phyloP scores from a whole-genome alignment of 2,888 invertebrate species.

The Leptothorax acervorum region DNA sequence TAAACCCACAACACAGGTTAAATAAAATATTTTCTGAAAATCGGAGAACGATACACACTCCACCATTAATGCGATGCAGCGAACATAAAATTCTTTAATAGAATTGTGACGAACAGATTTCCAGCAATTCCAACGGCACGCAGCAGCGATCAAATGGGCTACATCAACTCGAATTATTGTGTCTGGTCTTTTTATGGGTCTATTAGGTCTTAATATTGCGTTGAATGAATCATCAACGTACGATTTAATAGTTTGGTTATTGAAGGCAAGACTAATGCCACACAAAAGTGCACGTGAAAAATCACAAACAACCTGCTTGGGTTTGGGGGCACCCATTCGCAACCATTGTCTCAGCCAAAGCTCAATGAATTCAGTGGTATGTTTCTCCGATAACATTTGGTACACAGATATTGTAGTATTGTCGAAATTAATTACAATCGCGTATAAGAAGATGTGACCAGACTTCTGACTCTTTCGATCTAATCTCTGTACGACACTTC shows the following conservation, averaged over 20 bases:
- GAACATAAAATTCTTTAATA: too few species aligned
- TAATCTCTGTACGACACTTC: background rate
- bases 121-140: too few species aligned
- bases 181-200: too few species aligned
- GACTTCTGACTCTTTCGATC: background rate
- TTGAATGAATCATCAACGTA: too few species aligned
- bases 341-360: background rate
- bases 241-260: background rate
- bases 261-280: background rate
- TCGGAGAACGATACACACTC: too few species aligned
- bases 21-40: too few species aligned
- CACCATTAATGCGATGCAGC: too few species aligned
- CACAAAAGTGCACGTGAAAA: background rate
- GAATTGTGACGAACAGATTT: too few species aligned
- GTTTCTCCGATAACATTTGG: background rate
- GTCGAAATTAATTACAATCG: background rate
- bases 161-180: too few species aligned
- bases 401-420: background rate
- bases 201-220: too few species aligned
- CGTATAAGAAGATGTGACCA: slow-evolving; percentile 7
- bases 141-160: too few species aligned
- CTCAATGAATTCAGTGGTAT: background rate
- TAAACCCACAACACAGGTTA: too few species aligned
- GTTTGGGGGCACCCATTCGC: background rate
- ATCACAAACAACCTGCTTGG: background rate